Conservation (phyloP, 1,140 invertebrate species). For the Leptinotarsa defecta region DNA sequence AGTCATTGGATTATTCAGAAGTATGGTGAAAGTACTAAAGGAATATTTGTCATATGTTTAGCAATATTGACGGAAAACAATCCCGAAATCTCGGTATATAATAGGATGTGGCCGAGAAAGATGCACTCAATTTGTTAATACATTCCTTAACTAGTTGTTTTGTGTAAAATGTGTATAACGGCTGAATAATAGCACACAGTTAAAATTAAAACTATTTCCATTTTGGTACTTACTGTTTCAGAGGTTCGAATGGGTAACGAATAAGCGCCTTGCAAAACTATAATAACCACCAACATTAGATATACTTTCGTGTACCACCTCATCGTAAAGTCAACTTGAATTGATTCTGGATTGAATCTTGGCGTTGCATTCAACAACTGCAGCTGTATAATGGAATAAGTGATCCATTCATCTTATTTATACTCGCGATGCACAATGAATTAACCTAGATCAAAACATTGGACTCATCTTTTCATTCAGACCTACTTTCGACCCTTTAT, state of each 20-base stretch:
- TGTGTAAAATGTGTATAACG: too few species aligned
- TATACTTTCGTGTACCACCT: background rate
- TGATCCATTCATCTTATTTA: slow-evolving; percentile 18
- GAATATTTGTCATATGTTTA: too few species aligned
- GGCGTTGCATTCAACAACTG: background rate
- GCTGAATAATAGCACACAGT: too few species aligned
- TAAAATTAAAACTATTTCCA: too few species aligned
- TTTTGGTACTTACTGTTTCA: slow-evolving; percentile 31
- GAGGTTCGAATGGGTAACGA: slow-evolving; percentile 31
- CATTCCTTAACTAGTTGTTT: too few species aligned
- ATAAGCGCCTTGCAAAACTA: background rate
- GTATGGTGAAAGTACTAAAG: too few species aligned
- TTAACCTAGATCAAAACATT: slow-evolving; percentile 33
- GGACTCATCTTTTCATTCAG: slow-evolving; percentile 31
- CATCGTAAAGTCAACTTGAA: background rate
- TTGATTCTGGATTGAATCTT: background rate
- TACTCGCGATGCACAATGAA: slow-evolving; percentile 28
- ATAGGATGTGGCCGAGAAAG: too few species aligned
- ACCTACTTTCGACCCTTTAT: slow-evolving; percentile 21
- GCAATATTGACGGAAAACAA: too few species aligned
- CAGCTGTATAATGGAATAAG: slow-evolving; percentile 10
- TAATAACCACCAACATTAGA: slow-evolving; percentile 22
- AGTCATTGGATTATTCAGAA: too few species aligned
- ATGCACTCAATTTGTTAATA: too few species aligned
- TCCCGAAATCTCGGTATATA: too few species aligned